Base-by-base conservation (phyloP, 2,888 invertebrate genomes). In the Bellardia bayeri region DNA sequence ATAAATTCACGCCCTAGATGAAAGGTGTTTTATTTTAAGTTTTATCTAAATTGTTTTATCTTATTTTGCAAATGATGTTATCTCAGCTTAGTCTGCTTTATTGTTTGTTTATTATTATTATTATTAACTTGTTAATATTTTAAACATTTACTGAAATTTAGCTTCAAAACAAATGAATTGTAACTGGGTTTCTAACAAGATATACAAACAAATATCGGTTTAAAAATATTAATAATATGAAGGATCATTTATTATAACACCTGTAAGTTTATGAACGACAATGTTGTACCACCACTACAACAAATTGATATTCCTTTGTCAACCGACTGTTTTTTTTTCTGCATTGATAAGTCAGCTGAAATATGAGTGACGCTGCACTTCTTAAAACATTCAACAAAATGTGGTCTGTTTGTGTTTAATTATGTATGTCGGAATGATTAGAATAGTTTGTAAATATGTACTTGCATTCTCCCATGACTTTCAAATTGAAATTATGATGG, bases 401-500 rank as follows among this genome's bases (percentile, higher is more conserved):
- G 54, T 23, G 23, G 13, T 16, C 45, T 63, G 5, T 8, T 51
- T 42, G 14, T n/a, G n/a, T 37, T 23, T 40, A 16, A 64, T 49
- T 66, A 68, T 40, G 14, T 66, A 68, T 40, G 14, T 14, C 30
- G 51, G 13, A 81, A 72, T 51, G n/a, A 54, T 81, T 81, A 63
- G 63, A 64, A 63, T 54, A 72, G 40, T 13, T 40, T 9, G 30
- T 33, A 23, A 0, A 23, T 23, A 61, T 7, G 3, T 64, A 71
- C 40, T 81, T 64, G 63, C 81, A 64, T 74, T 82, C 56, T 82
- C 76, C 76, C 82, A 68, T 82, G 76, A 76, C 76, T 40, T 58
- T 9, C 49, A 16, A 82, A 68, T 76, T 23, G 9, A 61, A 58
- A 42, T 61, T 69, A 75, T 82, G 45, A 66, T 75, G 82, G 80